Base-by-base conservation (phyloP, 2,113 vertebrate species). In the Hyaena hyaena region DNA sequence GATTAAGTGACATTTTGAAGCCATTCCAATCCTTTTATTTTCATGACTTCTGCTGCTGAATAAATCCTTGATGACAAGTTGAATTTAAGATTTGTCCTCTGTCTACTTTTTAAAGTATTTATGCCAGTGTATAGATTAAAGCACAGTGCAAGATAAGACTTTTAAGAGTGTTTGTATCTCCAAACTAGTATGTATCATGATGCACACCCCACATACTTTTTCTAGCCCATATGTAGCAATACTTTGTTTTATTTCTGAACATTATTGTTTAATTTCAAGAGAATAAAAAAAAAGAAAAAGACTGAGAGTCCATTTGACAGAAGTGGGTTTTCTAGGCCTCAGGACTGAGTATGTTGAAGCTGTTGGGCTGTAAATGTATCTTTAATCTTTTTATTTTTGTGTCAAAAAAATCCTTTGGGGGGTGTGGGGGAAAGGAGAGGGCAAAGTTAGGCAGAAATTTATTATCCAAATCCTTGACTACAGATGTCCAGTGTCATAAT, bases 51-150 rank as follows among this genome's bases (percentile, higher is more conserved):
- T 90, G 65, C 12, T 92, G 28, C 10, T 90, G 88, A 93, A 73
- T 58, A 90, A 50, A 95, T 58, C 90, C 50, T 81, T 84, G 65
- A 48, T 7, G 93, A 35, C 23, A 92, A 92, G 71, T 43, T 86
- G 17, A 97, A 73, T 87, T 76, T 95, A 91, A 88, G 23, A 21
- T 53, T 96, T 91, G 6, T 73, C 71, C 21, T 58, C 84, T 92
- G 16, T 81, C 9, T 2, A 43, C 53, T 90, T 95, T 45, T 68
- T 86, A 45, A 95, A 98, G 35, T 33, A 93, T 50, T 90, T 94
- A 24, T 68, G n/a, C n/a, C n/a, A 86, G 48, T 55, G 0, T 31
- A 55, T 53, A 92, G 63, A 80, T 77, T 82, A 93, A 33, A 88
- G 2, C 8, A 84, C 50, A 83, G 19, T 53, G 15, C 19, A 61